Conservation (phyloP, 2,888 invertebrate genomes). For the Mechanitis messenoides region DNA sequence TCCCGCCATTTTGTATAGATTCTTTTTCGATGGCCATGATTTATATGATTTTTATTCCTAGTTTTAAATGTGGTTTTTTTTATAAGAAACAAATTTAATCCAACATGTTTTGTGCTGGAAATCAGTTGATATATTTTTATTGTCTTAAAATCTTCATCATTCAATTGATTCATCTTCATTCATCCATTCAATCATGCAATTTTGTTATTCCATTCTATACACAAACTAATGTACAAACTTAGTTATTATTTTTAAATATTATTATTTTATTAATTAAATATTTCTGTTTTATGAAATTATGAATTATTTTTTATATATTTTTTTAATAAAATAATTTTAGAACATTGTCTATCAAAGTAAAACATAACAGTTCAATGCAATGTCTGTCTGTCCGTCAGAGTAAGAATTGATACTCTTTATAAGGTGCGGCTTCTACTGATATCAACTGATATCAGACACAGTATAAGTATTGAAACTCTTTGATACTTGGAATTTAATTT, state of each 20-base stretch:
- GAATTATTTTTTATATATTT: too few species aligned
- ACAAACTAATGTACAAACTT: too few species aligned
- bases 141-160: too few species aligned
- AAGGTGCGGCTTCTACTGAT: slow-evolving; percentile 61
- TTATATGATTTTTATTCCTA: slow-evolving; percentile 5
- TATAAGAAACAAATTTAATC: neutral
- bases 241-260: too few species aligned
- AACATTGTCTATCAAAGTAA: too few species aligned
- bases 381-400: slow-evolving; percentile 16
- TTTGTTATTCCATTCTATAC: neutral
- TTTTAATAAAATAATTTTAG: too few species aligned
- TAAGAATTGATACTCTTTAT: slow-evolving; percentile 63
- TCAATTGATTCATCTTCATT: too few species aligned
- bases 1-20: slow-evolving; percentile 14
- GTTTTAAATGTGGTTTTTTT: slow-evolving; percentile 2
- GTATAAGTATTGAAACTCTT: slow-evolving; percentile 28
- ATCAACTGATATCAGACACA: slow-evolving; percentile 62
- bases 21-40: slow-evolving; percentile 16
- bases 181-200: neutral
- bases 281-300: too few species aligned
- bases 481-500: slow-evolving; percentile 40
- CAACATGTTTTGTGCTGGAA: too few species aligned
- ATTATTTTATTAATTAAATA: too few species aligned
- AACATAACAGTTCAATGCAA: neutral
- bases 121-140: too few species aligned